Evolutionary conservation across 2,113 vertebrate species (phyloP).

Genomic region (Bujurquina vittata): DNA sequence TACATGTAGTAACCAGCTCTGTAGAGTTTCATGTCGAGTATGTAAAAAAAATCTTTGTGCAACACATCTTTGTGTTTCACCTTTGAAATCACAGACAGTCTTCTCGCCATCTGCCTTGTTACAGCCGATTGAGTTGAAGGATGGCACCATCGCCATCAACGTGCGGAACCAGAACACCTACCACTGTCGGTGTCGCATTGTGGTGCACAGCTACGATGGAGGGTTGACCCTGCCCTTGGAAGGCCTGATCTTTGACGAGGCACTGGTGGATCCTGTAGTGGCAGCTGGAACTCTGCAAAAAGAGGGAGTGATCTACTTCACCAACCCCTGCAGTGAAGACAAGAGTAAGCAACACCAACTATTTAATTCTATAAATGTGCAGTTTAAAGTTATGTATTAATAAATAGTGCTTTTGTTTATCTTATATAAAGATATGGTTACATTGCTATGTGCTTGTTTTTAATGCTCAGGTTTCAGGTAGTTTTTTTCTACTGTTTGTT

Average conservation of each 20-base stretch:
- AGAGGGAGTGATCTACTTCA: conserved; percentile 87
- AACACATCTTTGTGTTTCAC: too few relatives aligned
- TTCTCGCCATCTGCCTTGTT: background rate
- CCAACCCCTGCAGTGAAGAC: conserved; percentile 82
- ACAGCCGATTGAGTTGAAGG: conserved; percentile 87
- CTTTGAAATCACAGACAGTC: background rate
- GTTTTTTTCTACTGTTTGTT: background rate
- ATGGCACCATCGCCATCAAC: conserved; percentile 88
- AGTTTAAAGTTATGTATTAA: too few relatives aligned
- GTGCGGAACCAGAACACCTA: conserved; percentile 91
- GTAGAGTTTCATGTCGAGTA: conserved; percentile 74
- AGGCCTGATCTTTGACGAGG: conserved; percentile 82
- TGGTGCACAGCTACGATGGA: conserved; percentile 84
- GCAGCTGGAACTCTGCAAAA: conserved; percentile 88
- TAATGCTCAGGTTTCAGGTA: too few relatives aligned
- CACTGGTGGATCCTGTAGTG: conserved; percentile 86
- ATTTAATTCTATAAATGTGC: too few relatives aligned
- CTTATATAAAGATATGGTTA: background rate
- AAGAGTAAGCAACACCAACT: conserved; percentile 46
- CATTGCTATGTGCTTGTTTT: background rate
- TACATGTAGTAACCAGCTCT: conserved; percentile 62
- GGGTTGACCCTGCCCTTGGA: conserved; percentile 83
- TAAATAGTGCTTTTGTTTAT: background rate
- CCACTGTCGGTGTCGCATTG: conserved; percentile 88
- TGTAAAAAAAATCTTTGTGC: too few relatives aligned